These are phyloP conservation scores for Microtus ochrogaster DNA, from an alignment of 2,113 vertebrate species.

Conservation along the genomic window DNA sequence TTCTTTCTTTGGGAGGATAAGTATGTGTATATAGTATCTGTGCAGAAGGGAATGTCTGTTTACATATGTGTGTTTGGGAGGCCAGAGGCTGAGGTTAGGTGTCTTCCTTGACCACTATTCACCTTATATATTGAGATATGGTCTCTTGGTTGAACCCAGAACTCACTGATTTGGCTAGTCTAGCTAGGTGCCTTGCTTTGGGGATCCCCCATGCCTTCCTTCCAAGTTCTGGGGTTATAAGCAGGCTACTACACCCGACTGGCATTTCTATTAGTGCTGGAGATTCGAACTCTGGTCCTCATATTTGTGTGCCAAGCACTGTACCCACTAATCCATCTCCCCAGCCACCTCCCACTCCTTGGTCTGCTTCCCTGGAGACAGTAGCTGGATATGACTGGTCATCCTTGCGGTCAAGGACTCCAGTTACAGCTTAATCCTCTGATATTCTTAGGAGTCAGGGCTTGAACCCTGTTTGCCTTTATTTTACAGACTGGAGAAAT, in stretches of 20 bases:
- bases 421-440: background rate
- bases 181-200: background rate
- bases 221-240: background rate
- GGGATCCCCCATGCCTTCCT: background rate
- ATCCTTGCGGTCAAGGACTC: background rate
- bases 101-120: background rate
- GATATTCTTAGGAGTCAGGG: background rate
- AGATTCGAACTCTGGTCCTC: background rate
- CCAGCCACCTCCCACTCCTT: too few species aligned
- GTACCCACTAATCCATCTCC: background rate
- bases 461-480: background rate
- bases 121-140: background rate
- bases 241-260: background rate
- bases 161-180: background rate
- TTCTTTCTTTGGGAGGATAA: background rate
- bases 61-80: background rate
- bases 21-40: background rate
- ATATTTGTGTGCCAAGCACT: background rate
- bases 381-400: background rate
- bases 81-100: background rate
- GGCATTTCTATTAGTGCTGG: background rate
- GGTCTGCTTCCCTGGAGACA: background rate
- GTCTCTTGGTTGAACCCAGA: background rate
- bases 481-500: background rate
- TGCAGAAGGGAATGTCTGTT: background rate